A percentile compares a stretch with the other conserved stretches of the same genome.
Evolutionary conservation across 2,888 invertebrate species (phyloP).

Genomic region (Drosophila testacea): DNA sequence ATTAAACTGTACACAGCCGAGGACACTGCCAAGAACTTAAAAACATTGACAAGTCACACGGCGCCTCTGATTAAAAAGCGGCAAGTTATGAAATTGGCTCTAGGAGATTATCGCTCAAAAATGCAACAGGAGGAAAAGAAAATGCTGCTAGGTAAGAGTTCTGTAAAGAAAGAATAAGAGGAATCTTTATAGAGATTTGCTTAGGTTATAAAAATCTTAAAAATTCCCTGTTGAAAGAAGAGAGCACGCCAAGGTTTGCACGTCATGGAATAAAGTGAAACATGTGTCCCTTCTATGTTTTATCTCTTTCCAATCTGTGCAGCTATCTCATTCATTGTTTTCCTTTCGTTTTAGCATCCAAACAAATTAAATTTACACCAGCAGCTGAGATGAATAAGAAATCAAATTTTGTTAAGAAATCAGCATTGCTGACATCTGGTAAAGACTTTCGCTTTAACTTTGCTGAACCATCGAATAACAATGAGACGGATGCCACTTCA

Average conservation of each 20-base stretch:
- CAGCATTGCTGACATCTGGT: slow-evolving; percentile 86
- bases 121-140: slow-evolving; percentile 92
- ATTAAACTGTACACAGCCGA: slow-evolving; percentile 85
- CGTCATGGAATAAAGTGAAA: too few species aligned
- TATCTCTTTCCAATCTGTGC: background rate
- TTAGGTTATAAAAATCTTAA: too few species aligned
- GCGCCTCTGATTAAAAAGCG: slow-evolving; percentile 91
- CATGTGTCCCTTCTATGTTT: background rate
- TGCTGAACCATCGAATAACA: slow-evolving; percentile 73
- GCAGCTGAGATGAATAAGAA: slow-evolving; percentile 86
- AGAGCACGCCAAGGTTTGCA: too few species aligned
- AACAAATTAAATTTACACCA: slow-evolving; percentile 86
- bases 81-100: slow-evolving; percentile 91
- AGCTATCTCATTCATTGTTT: background rate
- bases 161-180: too few species aligned
- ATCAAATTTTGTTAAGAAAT: slow-evolving; percentile 90
- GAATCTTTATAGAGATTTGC: too few species aligned
- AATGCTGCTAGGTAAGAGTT: slow-evolving; percentile 83
- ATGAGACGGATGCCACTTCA: background rate
- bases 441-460: slow-evolving; percentile 87
- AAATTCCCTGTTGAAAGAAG: too few species aligned
- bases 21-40: slow-evolving; percentile 89
- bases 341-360: slow-evolving; percentile 58
- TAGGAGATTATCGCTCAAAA: slow-evolving; percentile 93
- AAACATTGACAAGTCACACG: slow-evolving; percentile 89